These are phyloP conservation scores for Xylocampa areola DNA, from an alignment of 2,888 invertebrate genomes.

Conservation along the genomic window DNA sequence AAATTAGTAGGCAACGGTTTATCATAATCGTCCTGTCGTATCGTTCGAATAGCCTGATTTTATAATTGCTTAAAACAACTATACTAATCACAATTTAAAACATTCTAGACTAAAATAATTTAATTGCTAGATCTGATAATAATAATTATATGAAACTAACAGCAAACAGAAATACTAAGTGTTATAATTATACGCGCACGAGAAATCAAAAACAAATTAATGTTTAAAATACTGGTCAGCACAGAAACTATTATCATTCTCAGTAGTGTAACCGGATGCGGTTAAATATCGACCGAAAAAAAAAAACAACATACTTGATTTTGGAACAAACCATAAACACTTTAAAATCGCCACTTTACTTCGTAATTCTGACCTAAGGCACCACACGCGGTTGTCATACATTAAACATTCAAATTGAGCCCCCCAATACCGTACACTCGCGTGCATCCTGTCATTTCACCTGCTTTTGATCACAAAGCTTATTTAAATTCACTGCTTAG, in stretches of 20 bases:
- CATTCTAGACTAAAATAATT: background rate
- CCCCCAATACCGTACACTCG: constrained; percentile 38
- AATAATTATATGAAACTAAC: too few relatives aligned
- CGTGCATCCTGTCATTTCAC: constrained; percentile 54
- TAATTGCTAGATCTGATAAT: too few relatives aligned
- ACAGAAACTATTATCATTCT: too few relatives aligned
- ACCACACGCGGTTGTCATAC: constrained; percentile 25
- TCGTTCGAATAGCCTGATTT: too few relatives aligned
- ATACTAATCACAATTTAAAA: constrained; percentile 11
- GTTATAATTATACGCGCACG: too few relatives aligned
- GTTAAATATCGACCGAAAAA: too few relatives aligned
- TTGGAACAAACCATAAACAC: background rate
- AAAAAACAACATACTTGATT: background rate
- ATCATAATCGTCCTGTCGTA: constrained; percentile 5
- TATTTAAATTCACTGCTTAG: constrained; percentile 49
- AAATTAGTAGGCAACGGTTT: constrained; percentile 1
- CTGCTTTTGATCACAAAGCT: constrained; percentile 45
- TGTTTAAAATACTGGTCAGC: too few relatives aligned
- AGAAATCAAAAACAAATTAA: too few relatives aligned
- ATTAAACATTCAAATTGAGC: constrained; percentile 41
- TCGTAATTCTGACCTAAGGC: constrained; percentile 29
- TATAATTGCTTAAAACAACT: background rate
- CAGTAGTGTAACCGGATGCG: too few relatives aligned
- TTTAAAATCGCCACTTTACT: constrained; percentile 12
- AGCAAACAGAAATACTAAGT: too few relatives aligned